Conservation (phyloP, 2,888 invertebrate species). For the Pyrocoelia pectoralis region DNA sequence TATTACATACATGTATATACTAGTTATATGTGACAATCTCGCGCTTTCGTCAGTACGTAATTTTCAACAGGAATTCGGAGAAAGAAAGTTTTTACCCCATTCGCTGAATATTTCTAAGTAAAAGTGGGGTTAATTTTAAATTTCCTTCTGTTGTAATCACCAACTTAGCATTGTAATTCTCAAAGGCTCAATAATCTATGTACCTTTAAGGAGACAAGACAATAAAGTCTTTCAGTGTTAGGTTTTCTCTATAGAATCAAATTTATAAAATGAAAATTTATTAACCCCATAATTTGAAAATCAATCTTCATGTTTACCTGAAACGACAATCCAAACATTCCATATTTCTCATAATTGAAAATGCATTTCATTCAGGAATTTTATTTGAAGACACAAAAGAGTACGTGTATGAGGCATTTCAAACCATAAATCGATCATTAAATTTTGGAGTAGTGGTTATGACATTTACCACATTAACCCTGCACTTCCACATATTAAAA, state of each 20-base stretch:
- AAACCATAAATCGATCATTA: conserved; percentile 7
- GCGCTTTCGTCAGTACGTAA: no score
- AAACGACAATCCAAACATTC: neutral
- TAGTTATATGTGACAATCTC: no score
- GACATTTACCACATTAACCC: conserved; percentile 4
- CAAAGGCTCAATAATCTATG: neutral
- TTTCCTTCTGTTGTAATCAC: neutral
- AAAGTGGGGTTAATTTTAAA: no score
- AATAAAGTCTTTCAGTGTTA: neutral
- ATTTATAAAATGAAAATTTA: neutral
- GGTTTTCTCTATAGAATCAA: no score
- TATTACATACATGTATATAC: no score
- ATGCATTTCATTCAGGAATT: neutral
- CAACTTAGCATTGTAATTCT: neutral
- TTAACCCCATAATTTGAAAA: neutral
- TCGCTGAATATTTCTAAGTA: no score
- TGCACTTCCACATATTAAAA: conserved; percentile 1
- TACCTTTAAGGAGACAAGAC: neutral
- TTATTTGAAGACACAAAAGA: conserved; percentile 5
- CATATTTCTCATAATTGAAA: neutral
- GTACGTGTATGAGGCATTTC: conserved; percentile 1
- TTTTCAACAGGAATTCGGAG: no score
- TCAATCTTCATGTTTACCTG: neutral
- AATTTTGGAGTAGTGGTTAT: conserved; percentile 7
- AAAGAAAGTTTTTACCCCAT: no score